A percentile compares a stretch with the other conserved stretches of the same genome.
Evolutionary conservation across 2,888 invertebrate genomes (phyloP).

Genomic region (Acleris emargana): DNA sequence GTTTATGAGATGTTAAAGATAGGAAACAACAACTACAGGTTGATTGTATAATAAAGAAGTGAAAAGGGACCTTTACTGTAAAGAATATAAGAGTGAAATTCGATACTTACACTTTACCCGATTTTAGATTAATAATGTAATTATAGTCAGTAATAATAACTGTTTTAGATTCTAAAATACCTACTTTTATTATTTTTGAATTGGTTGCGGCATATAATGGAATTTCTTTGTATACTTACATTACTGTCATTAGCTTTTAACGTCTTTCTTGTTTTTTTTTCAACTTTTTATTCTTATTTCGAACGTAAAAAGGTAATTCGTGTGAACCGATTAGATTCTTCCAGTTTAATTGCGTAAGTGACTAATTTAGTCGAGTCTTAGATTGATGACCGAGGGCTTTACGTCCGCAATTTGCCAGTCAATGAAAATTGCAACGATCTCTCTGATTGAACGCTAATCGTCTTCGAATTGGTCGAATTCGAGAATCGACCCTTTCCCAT

Average conservation of each 20-base stretch:
- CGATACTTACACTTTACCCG: too few relatives aligned
- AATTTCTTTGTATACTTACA: too few relatives aligned
- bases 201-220: too few relatives aligned
- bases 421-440: constrained; percentile 79
- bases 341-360: constrained; percentile 32
- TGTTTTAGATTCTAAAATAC: too few relatives aligned
- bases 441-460: constrained; percentile 77
- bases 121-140: too few relatives aligned
- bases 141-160: too few relatives aligned
- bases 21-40: background rate
- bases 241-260: too few relatives aligned
- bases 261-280: background rate
- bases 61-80: background rate
- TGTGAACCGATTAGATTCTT: constrained; percentile 35
- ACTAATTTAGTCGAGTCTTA: constrained; percentile 35
- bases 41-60: background rate
- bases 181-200: too few relatives aligned
- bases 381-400: constrained; percentile 68
- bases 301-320: constrained; percentile 18
- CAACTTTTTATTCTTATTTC: background rate
- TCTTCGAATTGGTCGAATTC: constrained; percentile 55
- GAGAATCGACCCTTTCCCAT: constrained; percentile 63
- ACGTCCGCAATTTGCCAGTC: constrained; percentile 77
- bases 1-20: constrained; percentile 17
- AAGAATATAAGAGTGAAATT: background rate